phyloP scores from a whole-genome alignment of 2,888 invertebrate species.

The Anarsia innoxiella region DNA sequence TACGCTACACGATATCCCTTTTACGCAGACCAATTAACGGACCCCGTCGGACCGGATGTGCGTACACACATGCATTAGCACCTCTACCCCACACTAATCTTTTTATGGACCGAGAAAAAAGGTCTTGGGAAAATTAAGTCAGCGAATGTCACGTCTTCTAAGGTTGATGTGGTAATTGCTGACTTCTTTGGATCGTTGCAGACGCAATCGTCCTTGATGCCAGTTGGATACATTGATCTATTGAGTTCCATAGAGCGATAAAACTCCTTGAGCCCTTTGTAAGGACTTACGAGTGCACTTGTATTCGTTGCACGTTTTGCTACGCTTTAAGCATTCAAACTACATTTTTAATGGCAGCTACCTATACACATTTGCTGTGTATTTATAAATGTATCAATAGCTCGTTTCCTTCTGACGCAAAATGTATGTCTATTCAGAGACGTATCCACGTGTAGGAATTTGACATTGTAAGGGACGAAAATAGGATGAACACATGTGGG shows the following conservation, averaged over 20 bases:
- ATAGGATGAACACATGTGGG: conserved; percentile 33
- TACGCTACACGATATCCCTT: conserved; percentile 71
- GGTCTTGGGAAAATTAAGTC: conserved; percentile 39
- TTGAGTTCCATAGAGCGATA: conserved; percentile 42
- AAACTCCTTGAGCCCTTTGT: conserved; percentile 40
- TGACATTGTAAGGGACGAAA: conserved; percentile 37
- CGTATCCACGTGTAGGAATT: conserved; percentile 32
- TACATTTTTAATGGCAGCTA: conserved; percentile 27
- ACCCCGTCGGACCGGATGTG: conserved; percentile 67
- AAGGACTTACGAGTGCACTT: conserved; percentile 35
- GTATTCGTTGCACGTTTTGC: conserved; percentile 43
- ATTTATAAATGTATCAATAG: background rate
- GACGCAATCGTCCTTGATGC: conserved; percentile 49
- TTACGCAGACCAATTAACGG: conserved; percentile 73
- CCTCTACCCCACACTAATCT: conserved; percentile 67
- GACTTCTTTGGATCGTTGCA: conserved; percentile 47
- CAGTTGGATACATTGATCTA: conserved; percentile 35
- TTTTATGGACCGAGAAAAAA: conserved; percentile 48
- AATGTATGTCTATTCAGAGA: conserved; percentile 26
- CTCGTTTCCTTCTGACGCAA: conserved; percentile 26
- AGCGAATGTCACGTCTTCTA: conserved; percentile 37
- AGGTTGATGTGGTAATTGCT: conserved; percentile 29
- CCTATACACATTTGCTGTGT: conserved; percentile 4
- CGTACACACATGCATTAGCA: conserved; percentile 67
- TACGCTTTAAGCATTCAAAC: conserved; percentile 2